Conservation (phyloP, 1,140 invertebrate species). For the Nasonia longicornis region DNA sequence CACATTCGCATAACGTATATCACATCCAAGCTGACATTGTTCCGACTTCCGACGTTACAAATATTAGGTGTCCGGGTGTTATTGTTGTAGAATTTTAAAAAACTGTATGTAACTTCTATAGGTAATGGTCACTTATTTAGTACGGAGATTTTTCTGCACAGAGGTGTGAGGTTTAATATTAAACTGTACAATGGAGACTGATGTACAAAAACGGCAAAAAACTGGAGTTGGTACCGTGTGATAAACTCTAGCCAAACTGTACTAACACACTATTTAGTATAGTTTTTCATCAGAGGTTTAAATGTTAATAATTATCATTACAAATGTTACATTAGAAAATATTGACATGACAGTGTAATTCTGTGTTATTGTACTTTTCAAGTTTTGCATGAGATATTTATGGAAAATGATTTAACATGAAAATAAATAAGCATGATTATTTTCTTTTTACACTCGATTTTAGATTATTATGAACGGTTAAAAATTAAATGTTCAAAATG, state of each 20-base stretch:
- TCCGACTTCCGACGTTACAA: neutral
- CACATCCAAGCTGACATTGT: neutral
- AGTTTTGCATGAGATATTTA: slow-evolving; percentile 1
- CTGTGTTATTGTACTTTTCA: slow-evolving; percentile 24
- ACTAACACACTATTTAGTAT: slow-evolving; percentile 15
- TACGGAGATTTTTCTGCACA: neutral
- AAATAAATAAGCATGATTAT: slow-evolving; percentile 15
- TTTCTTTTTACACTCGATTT: slow-evolving; percentile 4
- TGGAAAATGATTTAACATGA: neutral
- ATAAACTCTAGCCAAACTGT: slow-evolving; percentile 33
- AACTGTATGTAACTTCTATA: neutral
- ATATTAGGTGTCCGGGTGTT: neutral
- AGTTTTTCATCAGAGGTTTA: neutral
- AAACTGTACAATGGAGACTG: slow-evolving; percentile 30
- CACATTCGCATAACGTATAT: neutral
- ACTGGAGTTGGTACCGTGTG: slow-evolving; percentile 10
- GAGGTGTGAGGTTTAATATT: slow-evolving; percentile 8
- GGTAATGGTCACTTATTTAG: neutral
- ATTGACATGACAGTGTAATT: slow-evolving; percentile 16
- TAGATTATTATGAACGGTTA: neutral
- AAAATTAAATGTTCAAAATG: neutral
- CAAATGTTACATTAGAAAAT: slow-evolving; percentile 1
- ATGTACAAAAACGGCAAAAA: slow-evolving; percentile 23
- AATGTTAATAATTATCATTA: slow-evolving; percentile 10
- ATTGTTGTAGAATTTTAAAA: neutral